Conservation (phyloP, 2,113 vertebrate species). For the Delphinus delphis region DNA sequence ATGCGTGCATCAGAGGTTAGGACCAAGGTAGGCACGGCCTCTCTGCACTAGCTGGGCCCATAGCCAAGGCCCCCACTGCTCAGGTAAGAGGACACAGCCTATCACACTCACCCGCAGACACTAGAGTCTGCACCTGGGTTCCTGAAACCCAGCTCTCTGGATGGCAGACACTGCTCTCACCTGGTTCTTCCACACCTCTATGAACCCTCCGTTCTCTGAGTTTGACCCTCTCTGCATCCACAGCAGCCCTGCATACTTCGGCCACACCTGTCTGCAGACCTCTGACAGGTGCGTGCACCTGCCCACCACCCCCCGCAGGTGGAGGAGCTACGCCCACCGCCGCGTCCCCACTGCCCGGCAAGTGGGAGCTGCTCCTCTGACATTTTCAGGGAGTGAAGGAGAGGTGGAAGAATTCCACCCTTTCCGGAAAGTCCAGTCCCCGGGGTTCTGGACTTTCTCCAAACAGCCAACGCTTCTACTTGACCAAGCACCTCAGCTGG, state of each 20-base stretch:
- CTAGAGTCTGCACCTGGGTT: rapidly evolving
- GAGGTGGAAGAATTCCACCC: rapidly evolving
- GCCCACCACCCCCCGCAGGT: neutral
- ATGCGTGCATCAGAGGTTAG: rapidly evolving
- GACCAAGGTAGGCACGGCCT: neutral
- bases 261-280: neutral
- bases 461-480: rapidly evolving
- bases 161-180: rapidly evolving
- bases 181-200: neutral
- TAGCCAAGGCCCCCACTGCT: neutral
- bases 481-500: rapidly evolving
- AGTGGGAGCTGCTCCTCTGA: rapidly evolving
- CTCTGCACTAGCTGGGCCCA: neutral
- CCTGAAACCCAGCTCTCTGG: neutral
- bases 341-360: rapidly evolving
- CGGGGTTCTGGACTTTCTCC: neutral
- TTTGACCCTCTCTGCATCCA: neutral
- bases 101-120: rapidly evolving
- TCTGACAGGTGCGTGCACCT: rapidly evolving
- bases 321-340: neutral
- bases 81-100: neutral
- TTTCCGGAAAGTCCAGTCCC: neutral
- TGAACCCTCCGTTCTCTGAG: neutral
- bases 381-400: rapidly evolving
- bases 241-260: neutral